Evolutionary conservation across 2,888 invertebrate species (phyloP).

Genomic region (Ethmia dodecea): DNA sequence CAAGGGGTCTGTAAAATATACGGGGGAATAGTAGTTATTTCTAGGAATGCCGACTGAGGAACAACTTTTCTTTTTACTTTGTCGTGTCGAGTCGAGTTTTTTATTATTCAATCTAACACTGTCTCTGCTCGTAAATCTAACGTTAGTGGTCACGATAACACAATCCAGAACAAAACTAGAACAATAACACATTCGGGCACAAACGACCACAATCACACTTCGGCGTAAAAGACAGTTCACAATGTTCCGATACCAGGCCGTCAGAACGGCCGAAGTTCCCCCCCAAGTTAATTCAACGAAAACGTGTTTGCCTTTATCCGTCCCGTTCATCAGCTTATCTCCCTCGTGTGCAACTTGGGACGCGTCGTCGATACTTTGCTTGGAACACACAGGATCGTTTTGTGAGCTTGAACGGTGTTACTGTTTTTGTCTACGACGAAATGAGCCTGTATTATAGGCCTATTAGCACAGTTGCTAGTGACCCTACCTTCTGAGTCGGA

Average conservation of each 20-base stretch:
- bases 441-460: neutral
- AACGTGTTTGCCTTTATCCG: slow-evolving; percentile 13
- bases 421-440: neutral
- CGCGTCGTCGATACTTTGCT: slow-evolving; percentile 7
- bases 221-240: no score
- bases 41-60: no score
- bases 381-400: slow-evolving; percentile 1
- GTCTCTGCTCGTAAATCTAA: no score
- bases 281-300: slow-evolving; percentile 16
- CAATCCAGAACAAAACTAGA: no score
- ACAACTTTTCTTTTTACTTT: no score
- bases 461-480: neutral
- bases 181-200: no score
- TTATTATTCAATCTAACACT: no score
- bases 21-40: no score
- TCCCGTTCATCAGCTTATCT: slow-evolving; percentile 14
- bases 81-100: no score
- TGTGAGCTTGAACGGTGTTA: neutral
- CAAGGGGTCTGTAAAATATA: no score
- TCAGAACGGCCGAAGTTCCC: slow-evolving; percentile 7
- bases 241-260: slow-evolving; percentile 5
- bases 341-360: neutral
- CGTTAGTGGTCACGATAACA: no score
- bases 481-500: neutral
- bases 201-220: no score